A percentile compares a stretch with the other conserved stretches of the same genome.
phyloP scores from a whole-genome alignment of 2,797 vertebrate genomes.

The Brachyalestes nurse region DNA sequence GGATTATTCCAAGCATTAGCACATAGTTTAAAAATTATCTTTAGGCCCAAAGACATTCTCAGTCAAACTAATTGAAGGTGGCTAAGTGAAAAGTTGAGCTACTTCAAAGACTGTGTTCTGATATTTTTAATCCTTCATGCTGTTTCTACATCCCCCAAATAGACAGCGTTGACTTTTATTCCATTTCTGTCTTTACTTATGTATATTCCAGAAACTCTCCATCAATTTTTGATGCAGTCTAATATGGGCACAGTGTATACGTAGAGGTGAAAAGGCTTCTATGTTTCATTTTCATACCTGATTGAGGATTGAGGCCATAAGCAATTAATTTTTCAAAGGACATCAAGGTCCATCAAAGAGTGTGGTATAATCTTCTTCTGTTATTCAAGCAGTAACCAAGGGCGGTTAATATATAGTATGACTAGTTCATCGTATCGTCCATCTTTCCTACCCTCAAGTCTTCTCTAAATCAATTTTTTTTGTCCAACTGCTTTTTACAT shows the following conservation, averaged over 20 bases:
- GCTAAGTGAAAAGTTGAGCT: not conserved
- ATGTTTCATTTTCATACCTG: conserved; percentile 17
- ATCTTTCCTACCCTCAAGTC: no score
- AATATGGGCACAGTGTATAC: not conserved
- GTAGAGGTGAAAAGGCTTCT: not conserved
- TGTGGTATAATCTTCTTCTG: not conserved
- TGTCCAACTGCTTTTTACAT: no score
- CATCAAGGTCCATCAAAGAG: not conserved
- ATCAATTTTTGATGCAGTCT: not conserved
- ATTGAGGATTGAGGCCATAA: conserved; percentile 6
- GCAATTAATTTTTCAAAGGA: not conserved
- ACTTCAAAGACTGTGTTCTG: not conserved
- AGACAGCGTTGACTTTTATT: not conserved
- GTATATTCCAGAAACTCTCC: not conserved
- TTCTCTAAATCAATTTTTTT: no score
- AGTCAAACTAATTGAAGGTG: not conserved
- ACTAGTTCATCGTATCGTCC: no score
- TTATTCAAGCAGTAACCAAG: not conserved
- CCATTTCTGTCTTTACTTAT: not conserved
- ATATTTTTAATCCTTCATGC: not conserved
- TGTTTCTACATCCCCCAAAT: not conserved
- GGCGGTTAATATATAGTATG: no score
- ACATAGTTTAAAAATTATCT: not conserved
- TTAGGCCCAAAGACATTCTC: not conserved
- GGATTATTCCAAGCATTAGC: conserved; percentile 3